Base-by-base conservation (phyloP, 2,113 vertebrate species). In the Bettongia penicillata region DNA sequence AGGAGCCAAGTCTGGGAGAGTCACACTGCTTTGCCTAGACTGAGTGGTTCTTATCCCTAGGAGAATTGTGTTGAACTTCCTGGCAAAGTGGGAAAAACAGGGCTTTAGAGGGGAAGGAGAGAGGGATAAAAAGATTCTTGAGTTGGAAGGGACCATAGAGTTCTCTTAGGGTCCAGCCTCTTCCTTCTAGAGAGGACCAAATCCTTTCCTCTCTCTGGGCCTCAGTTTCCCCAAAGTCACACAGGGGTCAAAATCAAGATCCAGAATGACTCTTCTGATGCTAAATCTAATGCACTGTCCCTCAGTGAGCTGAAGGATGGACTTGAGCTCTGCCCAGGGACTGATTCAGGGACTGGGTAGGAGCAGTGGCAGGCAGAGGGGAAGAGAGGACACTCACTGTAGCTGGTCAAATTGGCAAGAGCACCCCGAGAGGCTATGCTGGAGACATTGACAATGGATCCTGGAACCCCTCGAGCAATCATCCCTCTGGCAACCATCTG, bases 371-470 rank as follows among this genome's bases (percentile, higher is more conserved):
- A 47, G 23, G 57, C 0, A 90, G 51, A 55, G 53, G 4, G 16
- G 61, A 47, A 50, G 52, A 50, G 52, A 49, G 10, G 0, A 4
- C 48, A 98, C 99, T 99, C 96, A 99, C 99, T 99, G 92, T 99
- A 99, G 49, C 99, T 98, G 0, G 99, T 49, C 0, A 99, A 99
- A 53, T 98, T 98, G 93, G 92, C 97, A 9, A 99, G 93, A 0
- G 99, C 98, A 12, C 98, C 94, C 37, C 99, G 98, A 0, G 99
- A 99, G 0, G 98, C 99, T 96, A 99, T 99, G 98, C 99, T 99
- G 37, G 99, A 99, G 92, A 99, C 96, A 0, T 99, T 99, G 14
- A 99, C 99, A 0, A 99, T 99, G 96, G 99, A 98, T 84, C 99
- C 99, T 5, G 99, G 98, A 1, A 97, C 95, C 6, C 99, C 98